Base-by-base conservation (phyloP, 2,797 vertebrate species). In the Neomorphus geoffroyi region DNA sequence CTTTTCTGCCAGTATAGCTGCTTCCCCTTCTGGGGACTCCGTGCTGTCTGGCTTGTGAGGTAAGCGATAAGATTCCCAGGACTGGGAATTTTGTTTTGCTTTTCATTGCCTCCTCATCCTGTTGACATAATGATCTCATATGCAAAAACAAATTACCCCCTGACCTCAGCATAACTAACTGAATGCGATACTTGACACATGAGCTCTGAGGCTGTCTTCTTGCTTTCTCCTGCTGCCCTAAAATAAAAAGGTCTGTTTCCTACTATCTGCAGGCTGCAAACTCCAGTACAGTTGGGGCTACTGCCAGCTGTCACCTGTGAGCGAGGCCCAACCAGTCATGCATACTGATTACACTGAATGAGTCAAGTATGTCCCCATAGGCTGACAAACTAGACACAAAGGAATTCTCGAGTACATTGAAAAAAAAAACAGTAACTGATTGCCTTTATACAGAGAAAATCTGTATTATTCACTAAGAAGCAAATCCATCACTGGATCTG, bases 41-140 rank as follows among this genome's bases (percentile, higher is more conserved):
- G 2, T 39, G 60, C 82, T 65, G 60, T 94, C 90, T 97, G 80
- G 67, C 46, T 69, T 69, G 82, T 92, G 61, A 95, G 83, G 61
- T 92, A 78, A 92, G 33, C 0, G 92, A 93, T 96, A 96, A 96
- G 84, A 96, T 91, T 96, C 90, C 92, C 82, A 91, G 69, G 92
- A 75, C 87, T 71, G 73, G 58, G 78, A 95, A 73, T 94, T 95
- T 94, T 91, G 80, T 57, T 95, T 95, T 92, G 71, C 65, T 71
- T 93, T 96, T 95, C 62, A n/a, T 70, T 95, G 77, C 80, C 85
- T 93, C 69, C 62, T 84, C 3, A 11, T 94, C 70, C 75, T 95
- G 69, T 95, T 93, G 92, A 96, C 74, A 84, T 57, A 96, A 82
- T 93, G 88, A 96, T 94, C 92, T 97, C 95, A 93, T 84, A 84